Base-by-base conservation (phyloP, 2,888 invertebrate genomes). In the Villa cingulata region DNA sequence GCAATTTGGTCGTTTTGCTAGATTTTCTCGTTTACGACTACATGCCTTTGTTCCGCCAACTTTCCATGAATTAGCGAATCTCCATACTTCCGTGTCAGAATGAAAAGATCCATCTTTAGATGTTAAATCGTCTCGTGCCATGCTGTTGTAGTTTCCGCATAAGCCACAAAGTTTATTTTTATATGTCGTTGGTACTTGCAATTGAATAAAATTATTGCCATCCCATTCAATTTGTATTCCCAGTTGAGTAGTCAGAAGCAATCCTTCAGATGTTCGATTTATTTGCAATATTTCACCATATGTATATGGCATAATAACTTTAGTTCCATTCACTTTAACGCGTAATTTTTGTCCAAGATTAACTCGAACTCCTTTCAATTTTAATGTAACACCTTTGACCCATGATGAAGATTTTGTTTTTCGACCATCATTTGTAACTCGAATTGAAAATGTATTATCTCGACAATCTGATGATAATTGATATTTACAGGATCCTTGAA, bases 401-500 rank as follows among this genome's bases (percentile, higher is more conserved):
- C 90, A 88, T 0, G 91, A 84, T n/a, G 89, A 91, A 50, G 81
- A 80, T 55, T 80, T 78, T 15, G 85, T 83, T 46, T 78, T 77
- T 53, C 86, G 75, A 2, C 86, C 88, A 61, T 88, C 88, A 63
- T 94, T 95, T 37, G 90, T 86, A 48, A 94, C 87, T 50, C 90
- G 78, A 52, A 95, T 83, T 9, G 87, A 83, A 64, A 94, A 94
- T 15, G 81, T 78, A 57, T 81, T 77, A 56, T 78, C 78, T 23
- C 68, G 70, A 62, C 92, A 94, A 65, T 94, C 92, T 17, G 87
- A 81, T 1, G 83, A 81, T 55, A 95, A 69, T 57, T 90, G 82
- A 66, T 95, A 95, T 65, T 89, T 89, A 71, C 95, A 95, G 1
- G 88, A 79, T 34, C 94, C 95, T 72, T 88, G 88, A 63, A 95